Conservation (phyloP, 2,888 invertebrate species). For the Rhimphoctona megacephalus region DNA sequence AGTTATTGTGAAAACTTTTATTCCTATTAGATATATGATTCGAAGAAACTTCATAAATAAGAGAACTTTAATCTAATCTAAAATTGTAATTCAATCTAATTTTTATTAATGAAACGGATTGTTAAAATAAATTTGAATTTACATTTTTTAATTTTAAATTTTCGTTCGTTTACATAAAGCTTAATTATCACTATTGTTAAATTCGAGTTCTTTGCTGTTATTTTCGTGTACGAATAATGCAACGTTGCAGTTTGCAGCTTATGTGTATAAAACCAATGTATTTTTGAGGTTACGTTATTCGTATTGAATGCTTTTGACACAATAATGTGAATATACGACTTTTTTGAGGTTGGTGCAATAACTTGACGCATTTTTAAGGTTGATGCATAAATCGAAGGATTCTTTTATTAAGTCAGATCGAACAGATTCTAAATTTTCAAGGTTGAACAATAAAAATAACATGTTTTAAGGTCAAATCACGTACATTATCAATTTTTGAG, state of each 20-base stretch:
- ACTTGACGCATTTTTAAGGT: neutral
- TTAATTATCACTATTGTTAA: neutral
- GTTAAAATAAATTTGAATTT: neutral
- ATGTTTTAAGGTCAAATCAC: neutral
- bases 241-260: slow-evolving; percentile 4
- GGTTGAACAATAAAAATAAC: neutral
- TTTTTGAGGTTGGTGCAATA: neutral
- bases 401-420: neutral
- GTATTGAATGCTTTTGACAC: neutral
- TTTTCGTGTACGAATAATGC: slow-evolving; percentile 5
- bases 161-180: neutral
- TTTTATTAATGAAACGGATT: neutral
- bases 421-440: neutral
- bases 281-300: neutral
- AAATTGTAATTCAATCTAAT: neutral
- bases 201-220: neutral
- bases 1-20: neutral
- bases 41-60: neutral
- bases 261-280: neutral
- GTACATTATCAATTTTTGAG: neutral
- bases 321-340: neutral
- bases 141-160: neutral
- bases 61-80: neutral
- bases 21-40: neutral
- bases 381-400: neutral